These are phyloP conservation scores for Lepus timidus DNA, from an alignment of 2,113 vertebrate species.

Conservation along the genomic window DNA sequence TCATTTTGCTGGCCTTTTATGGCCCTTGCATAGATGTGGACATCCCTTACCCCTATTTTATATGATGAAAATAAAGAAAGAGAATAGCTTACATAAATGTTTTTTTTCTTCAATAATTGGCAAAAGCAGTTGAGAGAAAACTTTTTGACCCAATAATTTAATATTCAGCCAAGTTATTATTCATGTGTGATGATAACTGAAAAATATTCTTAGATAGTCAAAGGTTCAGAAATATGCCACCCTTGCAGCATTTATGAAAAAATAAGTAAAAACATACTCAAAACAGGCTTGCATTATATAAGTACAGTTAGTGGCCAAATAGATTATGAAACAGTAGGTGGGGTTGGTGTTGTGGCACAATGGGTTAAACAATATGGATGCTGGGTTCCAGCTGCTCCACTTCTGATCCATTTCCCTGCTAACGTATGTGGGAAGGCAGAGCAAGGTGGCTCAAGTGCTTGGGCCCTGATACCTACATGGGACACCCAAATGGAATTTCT, in stretches of 20 bases:
- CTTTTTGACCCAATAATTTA: constrained; percentile 26
- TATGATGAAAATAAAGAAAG: constrained; percentile 18
- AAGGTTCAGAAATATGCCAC: constrained; percentile 17
- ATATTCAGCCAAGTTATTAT: constrained; percentile 57
- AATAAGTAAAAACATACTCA: not conserved
- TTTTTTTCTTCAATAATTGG: constrained; percentile 40
- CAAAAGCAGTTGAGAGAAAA: constrained; percentile 54
- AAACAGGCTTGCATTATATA: not conserved
- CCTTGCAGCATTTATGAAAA: not conserved
- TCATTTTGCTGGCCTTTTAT: too few species aligned
- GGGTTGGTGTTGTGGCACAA: too few species aligned
- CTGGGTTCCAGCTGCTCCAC: too few species aligned
- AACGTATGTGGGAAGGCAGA: too few species aligned
- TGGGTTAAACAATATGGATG: too few species aligned
- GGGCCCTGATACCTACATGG: too few species aligned
- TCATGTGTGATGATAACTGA: constrained; percentile 54
- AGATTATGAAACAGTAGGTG: constrained; percentile 24
- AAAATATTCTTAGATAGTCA: constrained; percentile 21
- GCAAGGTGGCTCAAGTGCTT: too few species aligned
- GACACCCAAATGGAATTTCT: too few species aligned
- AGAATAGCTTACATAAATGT: not conserved
- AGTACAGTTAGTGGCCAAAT: not conserved
- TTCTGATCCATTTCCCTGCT: too few species aligned
- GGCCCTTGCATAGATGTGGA: too few species aligned
- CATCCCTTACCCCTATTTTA: not conserved